These are phyloP conservation scores for Cygnus atratus DNA, from an alignment of 2,113 vertebrate genomes.

Conservation along the genomic window DNA sequence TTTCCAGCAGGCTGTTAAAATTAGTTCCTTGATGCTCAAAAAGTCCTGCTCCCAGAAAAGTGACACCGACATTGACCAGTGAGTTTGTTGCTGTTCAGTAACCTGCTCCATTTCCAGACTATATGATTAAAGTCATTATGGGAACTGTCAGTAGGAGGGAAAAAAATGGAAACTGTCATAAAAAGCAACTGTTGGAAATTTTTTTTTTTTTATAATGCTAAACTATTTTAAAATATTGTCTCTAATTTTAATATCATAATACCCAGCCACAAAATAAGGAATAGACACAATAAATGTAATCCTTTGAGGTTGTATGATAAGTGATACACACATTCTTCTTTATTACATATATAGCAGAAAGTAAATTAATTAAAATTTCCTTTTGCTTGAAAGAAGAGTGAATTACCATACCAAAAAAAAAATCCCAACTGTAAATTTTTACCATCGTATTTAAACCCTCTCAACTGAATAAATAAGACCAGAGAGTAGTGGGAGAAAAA, in stretches of 20 bases:
- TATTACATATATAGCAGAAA: not conserved
- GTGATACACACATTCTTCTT: not conserved
- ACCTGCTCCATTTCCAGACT: conserved; percentile 77
- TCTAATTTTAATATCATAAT: conserved; percentile 66
- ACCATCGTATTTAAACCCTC: not conserved
- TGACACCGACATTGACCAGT: conserved; percentile 85
- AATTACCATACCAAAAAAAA: not conserved
- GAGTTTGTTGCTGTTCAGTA: conserved; percentile 81
- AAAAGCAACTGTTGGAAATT: conserved; percentile 73
- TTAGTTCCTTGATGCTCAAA: conserved; percentile 79
- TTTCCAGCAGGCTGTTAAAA: conserved; percentile 78
- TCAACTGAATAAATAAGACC: not conserved
- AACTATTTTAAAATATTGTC: conserved; percentile 69
- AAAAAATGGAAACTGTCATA: conserved; percentile 79
- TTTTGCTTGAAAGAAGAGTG: not conserved
- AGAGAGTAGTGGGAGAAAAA: not conserved
- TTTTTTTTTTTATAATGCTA: conserved; percentile 54
- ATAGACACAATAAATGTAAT: conserved; percentile 30
- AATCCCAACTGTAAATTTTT: not conserved
- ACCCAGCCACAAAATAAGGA: conserved; percentile 29
- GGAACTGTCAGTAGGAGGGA: conserved; percentile 77
- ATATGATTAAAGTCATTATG: conserved; percentile 86
- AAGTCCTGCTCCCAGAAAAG: conserved; percentile 81
- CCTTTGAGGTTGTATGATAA: not conserved
- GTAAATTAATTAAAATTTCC: not conserved